Base-by-base conservation (phyloP, 2,113 vertebrate genomes). In the Ahaetulla prasina region DNA sequence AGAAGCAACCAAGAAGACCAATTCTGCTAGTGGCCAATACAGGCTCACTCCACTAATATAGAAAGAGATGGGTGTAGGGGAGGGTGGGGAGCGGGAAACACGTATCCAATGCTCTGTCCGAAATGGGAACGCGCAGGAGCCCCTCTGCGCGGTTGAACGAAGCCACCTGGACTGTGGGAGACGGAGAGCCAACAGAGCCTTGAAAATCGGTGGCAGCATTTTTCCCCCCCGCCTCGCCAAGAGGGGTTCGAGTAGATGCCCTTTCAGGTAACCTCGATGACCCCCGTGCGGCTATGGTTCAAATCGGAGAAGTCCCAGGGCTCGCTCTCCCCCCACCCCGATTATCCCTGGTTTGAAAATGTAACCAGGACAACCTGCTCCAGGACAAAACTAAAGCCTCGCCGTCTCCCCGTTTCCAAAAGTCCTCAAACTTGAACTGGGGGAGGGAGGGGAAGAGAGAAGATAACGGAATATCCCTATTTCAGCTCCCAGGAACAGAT, bases 381-480 rank as follows among this genome's bases (percentile, higher is more conserved):
- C n/a, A 16, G n/a, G 68, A 80, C n/a, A 80, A 20, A 80, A 39
- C 6, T 18, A 39, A 39, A 39, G 7, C 14, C n/a, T 39, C 16
- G 68, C 68, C n/a, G 16, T 18, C 5, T 74, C n/a, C 14, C 63
- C 5, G 30, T 74, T 74, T 74, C 63, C n/a, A 39, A 80, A 39
- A 80, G 16, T 2, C 16, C 68, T 35, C 63, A 35, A 74, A 0
- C 14, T 35, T 74, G n/a, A 74, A 68, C 63, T 68, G 63, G 27
- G 12, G 50, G 11, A 0, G 50, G 50, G 11, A 1, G 3, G 3
- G 1, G 16, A 8, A 39, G 1, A 7, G 68, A 39, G 35, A n/a
- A 80, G n/a, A 80, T 18, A 39, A 39, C 16, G 16, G 68, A 14
- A 18, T 80, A 39, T 35, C 60, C 30, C 27, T 11, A 27, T n/a